Evolutionary conservation across 2,797 vertebrate genomes (phyloP).

Genomic region (Acipenser transmontanus): DNA sequence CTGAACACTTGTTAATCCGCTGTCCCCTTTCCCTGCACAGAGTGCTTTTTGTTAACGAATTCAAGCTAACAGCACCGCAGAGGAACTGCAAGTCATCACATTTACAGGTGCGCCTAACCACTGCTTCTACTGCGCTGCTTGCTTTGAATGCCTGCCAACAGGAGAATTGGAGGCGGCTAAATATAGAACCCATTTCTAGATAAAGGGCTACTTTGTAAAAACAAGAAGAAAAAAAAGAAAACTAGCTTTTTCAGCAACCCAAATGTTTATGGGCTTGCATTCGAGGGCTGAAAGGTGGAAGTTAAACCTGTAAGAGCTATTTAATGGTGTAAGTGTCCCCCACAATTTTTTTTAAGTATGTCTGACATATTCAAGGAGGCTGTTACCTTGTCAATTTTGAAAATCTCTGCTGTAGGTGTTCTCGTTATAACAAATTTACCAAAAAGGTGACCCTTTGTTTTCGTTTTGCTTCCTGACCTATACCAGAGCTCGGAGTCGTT

Average conservation of each 20-base stretch:
- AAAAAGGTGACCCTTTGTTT: no score
- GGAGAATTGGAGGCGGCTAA: slow-evolving; percentile 45
- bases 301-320: no score
- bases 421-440: no score
- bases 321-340: no score
- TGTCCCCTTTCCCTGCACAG: slow-evolving; percentile 22
- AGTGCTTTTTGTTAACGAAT: slow-evolving; percentile 31
- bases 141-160: slow-evolving; percentile 51
- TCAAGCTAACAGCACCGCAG: slow-evolving; percentile 31
- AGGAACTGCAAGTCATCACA: slow-evolving; percentile 59
- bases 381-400: no score
- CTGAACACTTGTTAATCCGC: slow-evolving; percentile 10
- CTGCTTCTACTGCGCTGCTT: slow-evolving; percentile 31
- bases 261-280: no score
- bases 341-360: no score
- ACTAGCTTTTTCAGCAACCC: background rate
- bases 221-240: background rate
- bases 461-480: no score
- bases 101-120: slow-evolving; percentile 56
- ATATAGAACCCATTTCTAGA: slow-evolving; percentile 40
- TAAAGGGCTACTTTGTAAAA: slow-evolving; percentile 32
- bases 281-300: no score
- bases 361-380: no score
- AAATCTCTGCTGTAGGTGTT: no score
- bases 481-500: no score